Evolutionary conservation across 2,113 vertebrate species (phyloP).

Genomic region (Microtus richardsoni): DNA sequence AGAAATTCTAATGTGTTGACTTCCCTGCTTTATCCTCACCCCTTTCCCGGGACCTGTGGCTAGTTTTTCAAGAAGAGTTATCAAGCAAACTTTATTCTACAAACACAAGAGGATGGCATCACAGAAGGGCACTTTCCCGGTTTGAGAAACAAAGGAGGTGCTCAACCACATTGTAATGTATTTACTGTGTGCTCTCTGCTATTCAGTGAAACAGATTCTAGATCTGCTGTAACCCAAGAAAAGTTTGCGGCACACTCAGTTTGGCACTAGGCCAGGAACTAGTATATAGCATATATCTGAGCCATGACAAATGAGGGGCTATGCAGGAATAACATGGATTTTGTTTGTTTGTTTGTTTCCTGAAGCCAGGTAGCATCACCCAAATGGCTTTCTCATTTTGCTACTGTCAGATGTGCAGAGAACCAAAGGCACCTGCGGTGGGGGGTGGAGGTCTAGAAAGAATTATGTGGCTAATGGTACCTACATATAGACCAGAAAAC

Average conservation of each 20-base stretch:
- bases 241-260: background rate
- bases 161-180: conserved; percentile 29
- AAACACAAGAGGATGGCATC: background rate
- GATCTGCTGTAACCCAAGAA: background rate
- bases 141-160: conserved; percentile 28
- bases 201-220: conserved; percentile 6
- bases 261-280: background rate
- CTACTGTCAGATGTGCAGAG: background rate
- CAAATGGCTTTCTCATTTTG: background rate
- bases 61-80: background rate
- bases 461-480: background rate
- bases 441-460: background rate
- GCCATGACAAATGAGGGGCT: conserved; percentile 22
- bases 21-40: background rate
- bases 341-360: background rate
- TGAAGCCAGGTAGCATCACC: background rate
- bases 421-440: background rate
- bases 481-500: background rate
- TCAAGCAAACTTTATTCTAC: conserved; percentile 13
- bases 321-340: background rate
- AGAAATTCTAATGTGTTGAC: background rate
- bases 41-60: background rate
- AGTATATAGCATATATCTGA: background rate
- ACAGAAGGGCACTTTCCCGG: background rate
- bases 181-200: conserved; percentile 27